These are phyloP conservation scores for Sicus ferrugineus DNA, from an alignment of 2,888 invertebrate genomes.

Conservation along the genomic window DNA sequence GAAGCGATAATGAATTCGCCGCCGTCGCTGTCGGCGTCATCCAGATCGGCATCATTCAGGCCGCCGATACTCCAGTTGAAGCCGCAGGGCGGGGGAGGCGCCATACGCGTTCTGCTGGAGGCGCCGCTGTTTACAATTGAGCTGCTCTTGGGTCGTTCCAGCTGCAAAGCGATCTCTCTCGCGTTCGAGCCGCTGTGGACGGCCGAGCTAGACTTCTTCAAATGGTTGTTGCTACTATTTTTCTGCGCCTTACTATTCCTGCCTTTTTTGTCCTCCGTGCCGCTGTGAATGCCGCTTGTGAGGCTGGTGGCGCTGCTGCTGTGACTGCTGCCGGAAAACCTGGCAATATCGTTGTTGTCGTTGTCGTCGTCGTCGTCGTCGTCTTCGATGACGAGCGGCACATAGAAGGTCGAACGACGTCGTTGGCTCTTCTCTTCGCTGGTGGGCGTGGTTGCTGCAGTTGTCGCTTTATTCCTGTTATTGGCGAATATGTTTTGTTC, in stretches of 20 bases:
- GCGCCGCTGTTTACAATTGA: slow-evolving; percentile 40
- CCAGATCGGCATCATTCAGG: slow-evolving; percentile 53
- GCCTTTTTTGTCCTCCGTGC: slow-evolving; percentile 21
- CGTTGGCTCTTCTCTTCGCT: slow-evolving; percentile 67
- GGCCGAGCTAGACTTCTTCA: slow-evolving; percentile 49
- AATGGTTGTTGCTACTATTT: slow-evolving; percentile 44
- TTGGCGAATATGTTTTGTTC: slow-evolving; percentile 40
- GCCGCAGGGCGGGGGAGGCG: slow-evolving; percentile 60
- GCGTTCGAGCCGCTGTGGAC: slow-evolving; percentile 43
- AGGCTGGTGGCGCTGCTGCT: slow-evolving; percentile 41
- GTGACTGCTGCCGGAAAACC: slow-evolving; percentile 34
- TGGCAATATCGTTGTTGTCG: slow-evolving; percentile 31
- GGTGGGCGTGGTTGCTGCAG: slow-evolving; percentile 3
- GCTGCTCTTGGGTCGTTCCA: slow-evolving; percentile 49
- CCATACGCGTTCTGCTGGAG: slow-evolving; percentile 46
- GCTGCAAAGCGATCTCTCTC: slow-evolving; percentile 49
- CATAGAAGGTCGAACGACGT: slow-evolving; percentile 79
- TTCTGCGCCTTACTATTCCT: slow-evolving; percentile 42
- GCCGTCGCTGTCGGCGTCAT: slow-evolving; percentile 54
- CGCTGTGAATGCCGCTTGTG: slow-evolving; percentile 22
- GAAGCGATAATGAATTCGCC: slow-evolving; percentile 38
- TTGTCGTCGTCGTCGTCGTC: slow-evolving; percentile 43
- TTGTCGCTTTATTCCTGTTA: slow-evolving; percentile 36
- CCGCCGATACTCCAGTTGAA: slow-evolving; percentile 63
- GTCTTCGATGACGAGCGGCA: slow-evolving; percentile 68